Evolutionary conservation across 1,140 invertebrate species (phyloP), one percentile per base, ranked within the genome.

Genomic region (Calephelis nemesis): DNA sequence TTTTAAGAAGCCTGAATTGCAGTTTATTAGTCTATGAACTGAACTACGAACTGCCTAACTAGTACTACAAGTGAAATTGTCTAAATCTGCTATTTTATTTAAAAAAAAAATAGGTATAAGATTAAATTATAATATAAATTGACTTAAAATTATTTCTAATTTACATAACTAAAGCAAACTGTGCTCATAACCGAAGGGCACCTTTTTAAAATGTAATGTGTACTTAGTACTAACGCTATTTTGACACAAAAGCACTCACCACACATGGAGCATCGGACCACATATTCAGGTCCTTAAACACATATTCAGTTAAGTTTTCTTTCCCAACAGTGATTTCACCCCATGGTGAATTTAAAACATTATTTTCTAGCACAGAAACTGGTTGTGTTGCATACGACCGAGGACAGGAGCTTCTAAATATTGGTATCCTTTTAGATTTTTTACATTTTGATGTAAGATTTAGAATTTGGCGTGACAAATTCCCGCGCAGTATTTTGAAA

Each of bases 211-310:
- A 62, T 62, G 1, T 49, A 69, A 47, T 58, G 11, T 47, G 47
- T 11, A 45, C 0, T 45, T 15, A 12, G 6, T 63, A 54, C n/a
- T 13, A 10, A 48, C 11, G 4, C 19, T 30, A 63, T 63, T 69
- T 67, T 69, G 63, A 49, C n/a, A 65, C 45, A 65, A 52, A 47
- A 65, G 19, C 64, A 93, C 93, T 94, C 87, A 94, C 94, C 72
- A 93, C 90, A 66, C 92, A 92, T 7, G 93, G 92, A 68, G 91
- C 84, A 69, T 94, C 92, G 5, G 82, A 78, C 88, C 90, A 93
- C 67, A 88, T 73, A 58, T 93, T 90, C 39, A 90, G 68, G 68
- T 93, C 88, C 68, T 85, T 85, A 81, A 93, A 94, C 45, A 94
- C 80, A 79, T 87, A 90, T 42, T 94, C 90, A 30, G 92, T 91